Conservation (phyloP, 2,113 vertebrate genomes). For the Meleagris gallopavo region DNA sequence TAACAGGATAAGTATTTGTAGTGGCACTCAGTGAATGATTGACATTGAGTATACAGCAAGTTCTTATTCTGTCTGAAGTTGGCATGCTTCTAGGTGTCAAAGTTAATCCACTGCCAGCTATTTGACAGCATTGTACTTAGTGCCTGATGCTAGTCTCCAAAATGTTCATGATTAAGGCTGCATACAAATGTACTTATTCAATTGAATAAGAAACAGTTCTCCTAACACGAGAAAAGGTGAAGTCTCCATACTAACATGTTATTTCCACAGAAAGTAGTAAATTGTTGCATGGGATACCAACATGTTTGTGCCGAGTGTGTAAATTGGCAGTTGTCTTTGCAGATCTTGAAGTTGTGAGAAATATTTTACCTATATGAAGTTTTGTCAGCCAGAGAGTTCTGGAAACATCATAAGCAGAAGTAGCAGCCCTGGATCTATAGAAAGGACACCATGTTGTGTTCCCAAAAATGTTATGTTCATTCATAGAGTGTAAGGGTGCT, state of each 20-base stretch:
- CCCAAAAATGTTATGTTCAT: not conserved
- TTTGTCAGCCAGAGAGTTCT: not conserved
- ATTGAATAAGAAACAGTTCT: constrained; percentile 57
- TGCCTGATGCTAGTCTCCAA: constrained; percentile 56
- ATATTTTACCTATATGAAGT: not conserved
- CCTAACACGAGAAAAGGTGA: not conserved
- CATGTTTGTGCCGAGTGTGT: not conserved
- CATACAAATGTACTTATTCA: constrained; percentile 70
- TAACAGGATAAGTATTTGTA: constrained; percentile 71
- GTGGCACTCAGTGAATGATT: constrained; percentile 71
- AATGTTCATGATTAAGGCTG: constrained; percentile 62
- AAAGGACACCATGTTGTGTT: not conserved
- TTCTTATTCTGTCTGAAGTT: constrained; percentile 73
- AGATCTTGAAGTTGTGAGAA: not conserved
- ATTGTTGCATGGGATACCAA: not conserved
- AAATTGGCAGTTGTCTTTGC: not conserved
- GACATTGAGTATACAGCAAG: constrained; percentile 59
- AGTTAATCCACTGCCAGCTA: constrained; percentile 75
- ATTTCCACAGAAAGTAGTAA: not conserved
- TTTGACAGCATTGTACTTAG: constrained; percentile 69
- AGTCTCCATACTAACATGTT: not conserved
- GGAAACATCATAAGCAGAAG: not conserved
- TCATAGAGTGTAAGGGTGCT: not conserved
- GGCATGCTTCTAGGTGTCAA: constrained; percentile 74
- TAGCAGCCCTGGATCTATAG: not conserved